Evolutionary conservation across 2,888 invertebrate genomes (phyloP), one percentile per base, ranked within the genome.

Genomic region (Mesochorus sp.): DNA sequence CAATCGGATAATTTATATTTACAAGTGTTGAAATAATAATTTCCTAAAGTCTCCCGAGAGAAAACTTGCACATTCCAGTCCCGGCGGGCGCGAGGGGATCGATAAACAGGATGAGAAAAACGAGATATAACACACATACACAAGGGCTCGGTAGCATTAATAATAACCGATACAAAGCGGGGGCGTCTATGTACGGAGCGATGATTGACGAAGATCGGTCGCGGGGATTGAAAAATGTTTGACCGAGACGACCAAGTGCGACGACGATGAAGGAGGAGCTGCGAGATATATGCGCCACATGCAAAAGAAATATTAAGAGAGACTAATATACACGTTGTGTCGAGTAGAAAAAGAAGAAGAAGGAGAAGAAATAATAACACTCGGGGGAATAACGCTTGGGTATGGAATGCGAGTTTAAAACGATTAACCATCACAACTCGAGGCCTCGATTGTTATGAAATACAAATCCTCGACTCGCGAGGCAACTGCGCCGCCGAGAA

Each of bases 331-430:
- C 37, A 24, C 12, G 64, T 12, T 39, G 24, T 14, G n/a, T 26
- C 37, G 42, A 53, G 24, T 4, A 8, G 24, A 37, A 66, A 37
- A 26, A 17, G 6, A 66, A 39, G 17, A 2, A 53, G 19, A 26
- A 26, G 31, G 62, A 47, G 62, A 53, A 3, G 28, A 12, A n/a
- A 57, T 39, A 19, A 31, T n/a, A n/a, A n/a, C n/a, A n/a, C n/a
- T n/a, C n/a, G n/a, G n/a, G n/a, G n/a, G 21, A 21, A 47, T 44
- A 47, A 19, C 14, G 51, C 17, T 51, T 19, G 28, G 53, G 59
- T 59, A 28, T 80, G 82, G 80, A 80, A 80, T 80, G 78, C 57
- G 59, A 73, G 76, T 79, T 76, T 79, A 68, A n/a, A n/a, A 76
- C 77, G 80, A 71, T 76, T 55, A 55, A 34, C 51, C 61, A 53